phyloP scores from a whole-genome alignment of 2,888 invertebrate species.

The Lumbricus terrestris region DNA sequence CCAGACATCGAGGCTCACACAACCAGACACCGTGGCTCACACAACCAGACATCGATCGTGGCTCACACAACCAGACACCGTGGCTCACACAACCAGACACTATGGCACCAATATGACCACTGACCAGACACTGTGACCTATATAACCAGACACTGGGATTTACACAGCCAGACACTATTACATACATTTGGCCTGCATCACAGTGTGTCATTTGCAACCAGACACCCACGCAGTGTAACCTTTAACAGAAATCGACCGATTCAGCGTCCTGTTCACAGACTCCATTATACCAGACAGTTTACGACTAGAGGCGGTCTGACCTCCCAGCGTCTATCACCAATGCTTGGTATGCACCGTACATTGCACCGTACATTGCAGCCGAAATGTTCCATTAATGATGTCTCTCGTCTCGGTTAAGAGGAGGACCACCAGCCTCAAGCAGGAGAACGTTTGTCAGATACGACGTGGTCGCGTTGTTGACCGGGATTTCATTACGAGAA shows the following conservation, averaged over 20 bases:
- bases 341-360: background rate
- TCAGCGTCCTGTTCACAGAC: background rate
- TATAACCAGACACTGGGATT: background rate
- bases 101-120: too few relatives aligned
- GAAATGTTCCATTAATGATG: background rate
- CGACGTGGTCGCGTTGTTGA: too few relatives aligned
- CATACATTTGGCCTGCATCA: background rate
- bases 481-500: background rate
- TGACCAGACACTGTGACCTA: background rate
- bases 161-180: background rate
- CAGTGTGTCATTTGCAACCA: background rate
- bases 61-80: too few relatives aligned
- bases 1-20: too few relatives aligned
- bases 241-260: background rate
- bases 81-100: background rate
- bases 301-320: background rate
- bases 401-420: background rate
- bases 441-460: too few relatives aligned
- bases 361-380: background rate
- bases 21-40: background rate
- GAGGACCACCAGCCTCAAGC: too few relatives aligned
- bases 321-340: background rate
- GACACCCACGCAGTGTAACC: background rate
- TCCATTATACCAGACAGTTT: background rate
- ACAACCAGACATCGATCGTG: background rate